Evolutionary conservation across 2,113 vertebrate genomes (phyloP), one percentile per base, ranked within the genome.

Genomic region (Solea senegalensis): DNA sequence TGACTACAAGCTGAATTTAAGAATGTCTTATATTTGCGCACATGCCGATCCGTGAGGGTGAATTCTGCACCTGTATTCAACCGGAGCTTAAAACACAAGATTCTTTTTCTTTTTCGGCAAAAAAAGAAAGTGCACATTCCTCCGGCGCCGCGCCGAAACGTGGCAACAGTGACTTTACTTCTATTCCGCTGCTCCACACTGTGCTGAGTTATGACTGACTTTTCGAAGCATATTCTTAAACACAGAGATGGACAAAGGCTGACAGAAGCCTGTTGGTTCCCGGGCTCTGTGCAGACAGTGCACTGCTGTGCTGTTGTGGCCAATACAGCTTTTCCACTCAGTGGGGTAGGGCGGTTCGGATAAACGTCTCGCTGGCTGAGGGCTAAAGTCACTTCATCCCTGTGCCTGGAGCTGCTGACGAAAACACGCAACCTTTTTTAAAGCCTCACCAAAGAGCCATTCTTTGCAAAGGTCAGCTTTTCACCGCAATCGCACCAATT

Each of bases 241-340:
- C 66, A 75, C 56, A 57, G 66, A 67, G 73, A 86, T 60, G 66
- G 78, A 90, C 87, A 90, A 84, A 89, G 73, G 69, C 80, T 81
- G 3, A 59, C 59, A 76, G 85, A 83, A 78, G 81, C 80, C 81
- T 83, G 85, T 87, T 88, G 89, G 86, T 82, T 89, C 82, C 64
- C 44, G 34, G 74, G 50, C 78, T 78, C 59, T 88, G 87, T 90
- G 90, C 80, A 73, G 91, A 89, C 90, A 85, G 83, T 68, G 68
- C 43, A 81, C 93, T 74, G 89, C 93, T 92, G 92, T 83, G 93
- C 90, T 90, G 82, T 80, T 91, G 90, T 86, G 72, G 61, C 74
- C 81, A 74, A 74, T 87, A 78, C 59, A 69, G 83, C 89, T 87
- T 88, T 87, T 78, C 76, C 61, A 74, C 89, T 77, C 90, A 88